Percentiles rank a stretch among this genome's conserved stretches.
Conservation (phyloP, 2,113 vertebrate genomes). For the Erythrocercus mccallii region DNA sequence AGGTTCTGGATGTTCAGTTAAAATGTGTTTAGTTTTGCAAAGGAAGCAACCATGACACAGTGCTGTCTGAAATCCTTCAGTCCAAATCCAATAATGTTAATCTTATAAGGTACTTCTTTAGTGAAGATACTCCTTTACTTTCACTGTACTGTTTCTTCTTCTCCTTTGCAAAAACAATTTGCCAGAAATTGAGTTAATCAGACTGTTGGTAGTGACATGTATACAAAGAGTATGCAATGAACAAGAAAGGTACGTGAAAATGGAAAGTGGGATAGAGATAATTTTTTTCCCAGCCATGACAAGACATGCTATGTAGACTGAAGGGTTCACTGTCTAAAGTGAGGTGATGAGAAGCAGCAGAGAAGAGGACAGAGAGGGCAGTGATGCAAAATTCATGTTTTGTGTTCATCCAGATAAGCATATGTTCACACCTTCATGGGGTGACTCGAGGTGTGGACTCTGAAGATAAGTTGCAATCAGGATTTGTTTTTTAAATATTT, state of each 20-base stretch:
- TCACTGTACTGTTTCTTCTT: background rate
- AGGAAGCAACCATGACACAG: rapidly evolving
- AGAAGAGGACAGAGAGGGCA: background rate
- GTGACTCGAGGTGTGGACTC: background rate
- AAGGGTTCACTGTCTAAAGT: background rate
- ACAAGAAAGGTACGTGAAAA: background rate
- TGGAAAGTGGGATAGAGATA: background rate
- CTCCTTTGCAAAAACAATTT: background rate
- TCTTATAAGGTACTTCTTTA: conserved; percentile 12
- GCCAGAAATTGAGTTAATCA: background rate
- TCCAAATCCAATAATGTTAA: conserved; percentile 12
- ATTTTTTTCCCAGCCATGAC: background rate
- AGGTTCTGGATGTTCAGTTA: background rate
- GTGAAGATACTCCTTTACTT: background rate
- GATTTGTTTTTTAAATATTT: background rate
- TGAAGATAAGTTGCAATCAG: background rate
- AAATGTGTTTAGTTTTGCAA: background rate
- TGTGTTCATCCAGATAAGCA: background rate
- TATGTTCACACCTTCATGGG: background rate
- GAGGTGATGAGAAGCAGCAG: background rate
- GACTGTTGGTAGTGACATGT: background rate
- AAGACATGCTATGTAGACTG: background rate
- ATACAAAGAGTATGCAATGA: rapidly evolving
- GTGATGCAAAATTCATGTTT: background rate
- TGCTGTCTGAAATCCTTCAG: background rate